phyloP scores from a whole-genome alignment of 37 sponge, comb jelly and placozoan species.

The Eunapius fragilis region DNA sequence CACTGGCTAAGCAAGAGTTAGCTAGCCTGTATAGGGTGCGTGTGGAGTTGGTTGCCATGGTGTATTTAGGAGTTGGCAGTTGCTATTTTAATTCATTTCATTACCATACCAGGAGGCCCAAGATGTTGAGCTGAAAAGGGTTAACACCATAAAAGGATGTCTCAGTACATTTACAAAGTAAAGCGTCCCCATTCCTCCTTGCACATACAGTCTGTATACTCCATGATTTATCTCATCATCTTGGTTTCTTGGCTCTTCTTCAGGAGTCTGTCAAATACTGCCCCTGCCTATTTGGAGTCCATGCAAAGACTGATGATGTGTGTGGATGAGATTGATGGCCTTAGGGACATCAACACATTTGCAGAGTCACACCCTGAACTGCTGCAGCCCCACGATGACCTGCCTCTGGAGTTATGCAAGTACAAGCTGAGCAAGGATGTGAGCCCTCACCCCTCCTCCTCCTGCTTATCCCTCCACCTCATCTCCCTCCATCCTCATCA shows the following conservation, averaged over 20 bases:
- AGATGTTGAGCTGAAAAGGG: conserved; percentile 55
- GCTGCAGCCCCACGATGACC: neutral
- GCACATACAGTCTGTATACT: too few relatives aligned
- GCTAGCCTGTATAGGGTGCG: too few relatives aligned
- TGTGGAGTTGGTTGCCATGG: too few relatives aligned
- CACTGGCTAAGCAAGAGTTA: neutral
- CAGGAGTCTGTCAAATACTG: conserved; percentile 90
- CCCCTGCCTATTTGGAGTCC: conserved; percentile 84
- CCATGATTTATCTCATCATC: too few relatives aligned
- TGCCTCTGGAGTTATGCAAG: conserved; percentile 36
- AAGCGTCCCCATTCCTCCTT: neutral
- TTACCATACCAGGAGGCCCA: conserved; percentile 25
- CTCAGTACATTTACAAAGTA: conserved; percentile 73
- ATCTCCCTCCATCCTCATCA: too few relatives aligned
- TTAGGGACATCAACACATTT: conserved; percentile 72
- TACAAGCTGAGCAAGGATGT: too few relatives aligned
- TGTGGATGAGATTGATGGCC: conserved; percentile 74
- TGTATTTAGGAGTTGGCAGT: too few relatives aligned
- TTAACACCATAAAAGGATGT: conserved; percentile 52
- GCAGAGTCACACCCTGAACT: conserved; percentile 51
- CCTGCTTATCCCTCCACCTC: too few relatives aligned
- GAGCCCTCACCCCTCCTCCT: too few relatives aligned
- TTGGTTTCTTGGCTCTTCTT: neutral
- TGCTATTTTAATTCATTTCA: too few relatives aligned
- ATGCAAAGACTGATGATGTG: conserved; percentile 76